Evolutionary conservation across 2,113 vertebrate species (phyloP), one percentile per base, ranked within the genome.

Genomic region (Athene noctua): DNA sequence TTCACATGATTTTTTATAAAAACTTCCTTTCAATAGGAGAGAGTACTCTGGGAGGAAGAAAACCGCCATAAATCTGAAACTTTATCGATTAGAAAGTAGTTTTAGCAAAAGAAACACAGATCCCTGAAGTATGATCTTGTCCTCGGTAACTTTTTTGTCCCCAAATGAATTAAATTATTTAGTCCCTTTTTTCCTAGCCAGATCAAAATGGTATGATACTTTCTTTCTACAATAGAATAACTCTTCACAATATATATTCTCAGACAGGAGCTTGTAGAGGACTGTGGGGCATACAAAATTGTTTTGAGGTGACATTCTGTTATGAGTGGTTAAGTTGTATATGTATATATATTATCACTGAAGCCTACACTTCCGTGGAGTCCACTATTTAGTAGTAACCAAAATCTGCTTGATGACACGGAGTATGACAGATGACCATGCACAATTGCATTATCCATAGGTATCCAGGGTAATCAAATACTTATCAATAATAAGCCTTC

Each of bases 381-480:
- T 94, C 72, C 74, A 15, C 85, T 82, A 30, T 81, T 65, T 93
- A 86, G 92, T 83, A 75, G 78, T 87, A 87, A 47, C 52, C 34
- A 83, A 75, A 95, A 72, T 94, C 49, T 85, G 65, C 67, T 81
- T 62, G 67, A 63, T 90, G 74, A 88, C 59, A 65, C 57, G 18
- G 20, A 68, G 7, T 82, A 58, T 94, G 89, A 74, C 47, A 87
- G 86, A 86, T 86, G 63, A 92, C 75, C 75, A 70, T 51, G 27
- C 47, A 32, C 55, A 88, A 84, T n/a, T 91, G 4, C 32, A 59
- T 92, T 97, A 84, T 81, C 73, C 66, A 29, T 61, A 47, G 73
- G 42, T 92, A 93, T 82, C 89, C 93, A 54, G 67, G 89, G 86
- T 94, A 96, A 97, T 97, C 66, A 96, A 89, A 82, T 97, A 93